Base-by-base conservation (phyloP, 2,113 vertebrate species). In the Merops nubicus region DNA sequence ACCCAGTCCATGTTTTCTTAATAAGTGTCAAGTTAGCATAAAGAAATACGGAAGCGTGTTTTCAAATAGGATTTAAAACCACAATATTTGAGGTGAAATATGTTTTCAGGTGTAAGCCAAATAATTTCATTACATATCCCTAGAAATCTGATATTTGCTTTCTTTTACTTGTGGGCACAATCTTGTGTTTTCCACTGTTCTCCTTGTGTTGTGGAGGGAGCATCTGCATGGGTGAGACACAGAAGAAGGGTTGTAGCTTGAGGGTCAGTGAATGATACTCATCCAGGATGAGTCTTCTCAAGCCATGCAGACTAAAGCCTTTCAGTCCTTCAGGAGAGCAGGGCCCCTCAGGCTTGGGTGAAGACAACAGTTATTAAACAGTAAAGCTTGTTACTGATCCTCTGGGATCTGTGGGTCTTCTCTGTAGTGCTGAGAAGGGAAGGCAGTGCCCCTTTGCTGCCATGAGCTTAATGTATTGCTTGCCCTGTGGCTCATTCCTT, bases 21-120 rank as follows among this genome's bases (percentile, higher is more conserved):
- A 21, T 84, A 88, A 96, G 94, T 91, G 73, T 87, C 9, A 17
- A 77, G 54, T 93, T 95, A 83, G 56, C 59, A 83, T 79, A 91
- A 88, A 92, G 84, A 93, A 93, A 85, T 38, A 86, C 76, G 28
- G 77, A 82, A 83, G 48, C 22, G 22, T 74, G 29, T 91, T 91
- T 96, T 89, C 75, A 89, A 80, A 22, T 22, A 70, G 64, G 29
- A 65, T 83, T 91, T 83, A 64, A 90, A 74, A 0, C 6, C 28
- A 53, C 6, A 31, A 2, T 40, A 19, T 28, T 77, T 38, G 4
- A 60, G 12, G 74, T 70, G 25, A 43, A 38, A 38, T 85, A 11
- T 40, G 57, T 56, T 63, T 84, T 60, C 40, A 76, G 26, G 8
- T 62, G 19, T 38, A 70, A 89, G 45, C 62, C 64, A 47, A 73